Evolutionary conservation across 2,888 invertebrate genomes (phyloP).

Genomic region (Dryomyza anilis): DNA sequence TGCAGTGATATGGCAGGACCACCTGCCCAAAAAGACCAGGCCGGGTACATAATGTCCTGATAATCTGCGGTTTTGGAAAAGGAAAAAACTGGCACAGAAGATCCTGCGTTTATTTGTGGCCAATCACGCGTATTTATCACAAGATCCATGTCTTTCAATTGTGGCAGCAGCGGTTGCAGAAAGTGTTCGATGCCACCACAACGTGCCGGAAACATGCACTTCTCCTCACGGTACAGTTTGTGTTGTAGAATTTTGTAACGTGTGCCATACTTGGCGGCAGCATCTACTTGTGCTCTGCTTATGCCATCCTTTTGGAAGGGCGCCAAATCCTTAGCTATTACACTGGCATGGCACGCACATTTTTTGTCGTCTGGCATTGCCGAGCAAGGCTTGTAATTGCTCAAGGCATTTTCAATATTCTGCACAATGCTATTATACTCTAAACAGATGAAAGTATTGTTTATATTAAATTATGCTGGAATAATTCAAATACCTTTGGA

Average conservation of each 20-base stretch:
- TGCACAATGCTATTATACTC: constrained; percentile 53
- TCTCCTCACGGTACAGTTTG: constrained; percentile 77
- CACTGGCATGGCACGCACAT: constrained; percentile 70
- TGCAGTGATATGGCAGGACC: constrained; percentile 95
- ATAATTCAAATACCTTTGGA: background rate
- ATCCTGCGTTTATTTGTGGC: constrained; percentile 72
- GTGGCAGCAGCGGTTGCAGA: constrained; percentile 69
- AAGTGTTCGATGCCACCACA: constrained; percentile 93
- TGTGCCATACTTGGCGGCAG: constrained; percentile 68
- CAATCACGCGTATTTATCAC: constrained; percentile 90
- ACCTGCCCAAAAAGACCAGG: constrained; percentile 98
- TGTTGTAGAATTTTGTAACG: constrained; percentile 84
- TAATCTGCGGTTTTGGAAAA: constrained; percentile 88
- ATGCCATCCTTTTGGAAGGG: constrained; percentile 74
- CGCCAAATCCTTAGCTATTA: constrained; percentile 72
- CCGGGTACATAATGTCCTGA: constrained; percentile 91
- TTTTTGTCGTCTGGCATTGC: constrained; percentile 56
- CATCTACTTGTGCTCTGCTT: constrained; percentile 68
- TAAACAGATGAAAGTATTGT: constrained; percentile 29
- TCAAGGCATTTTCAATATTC: constrained; percentile 63
- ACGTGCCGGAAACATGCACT: constrained; percentile 91
- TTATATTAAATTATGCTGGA: background rate
- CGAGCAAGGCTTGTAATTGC: constrained; percentile 66
- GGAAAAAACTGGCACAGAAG: constrained; percentile 79
- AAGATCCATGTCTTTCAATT: constrained; percentile 82